Evolutionary conservation across 2,888 invertebrate species (phyloP).

Genomic region (Mimachlamys varia): DNA sequence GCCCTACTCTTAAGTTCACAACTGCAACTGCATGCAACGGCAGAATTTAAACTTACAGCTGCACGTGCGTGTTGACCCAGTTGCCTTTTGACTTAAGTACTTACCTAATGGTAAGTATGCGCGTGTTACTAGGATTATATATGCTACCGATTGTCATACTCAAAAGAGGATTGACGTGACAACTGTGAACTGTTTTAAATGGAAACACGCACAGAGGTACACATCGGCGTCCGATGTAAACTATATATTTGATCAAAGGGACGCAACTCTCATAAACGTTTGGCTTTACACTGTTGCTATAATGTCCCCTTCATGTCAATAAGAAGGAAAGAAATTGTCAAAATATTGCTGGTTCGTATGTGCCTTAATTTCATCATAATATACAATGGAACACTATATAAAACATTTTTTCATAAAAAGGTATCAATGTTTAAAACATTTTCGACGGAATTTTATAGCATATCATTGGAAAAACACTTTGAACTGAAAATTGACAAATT

Average conservation of each 20-base stretch:
- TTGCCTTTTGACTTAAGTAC: not conserved
- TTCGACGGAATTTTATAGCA: no score
- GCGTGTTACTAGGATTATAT: not conserved
- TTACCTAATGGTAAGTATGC: not conserved
- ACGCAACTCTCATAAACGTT: not conserved
- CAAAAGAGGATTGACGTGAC: not conserved
- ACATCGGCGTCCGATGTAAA: not conserved
- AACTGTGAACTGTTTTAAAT: not conserved
- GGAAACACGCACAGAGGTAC: no score
- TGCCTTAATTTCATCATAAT: no score
- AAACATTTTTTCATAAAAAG: no score
- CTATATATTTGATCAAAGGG: not conserved
- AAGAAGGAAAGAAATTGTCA: no score
- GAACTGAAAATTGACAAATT: no score
- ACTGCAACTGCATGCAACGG: not conserved
- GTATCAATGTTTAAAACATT: no score
- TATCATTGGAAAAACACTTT: no score
- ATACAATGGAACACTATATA: no score
- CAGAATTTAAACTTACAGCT: not conserved
- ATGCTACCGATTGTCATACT: not conserved
- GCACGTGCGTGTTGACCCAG: not conserved
- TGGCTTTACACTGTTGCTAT: no score
- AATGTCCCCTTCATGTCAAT: no score
- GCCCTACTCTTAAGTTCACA: not conserved
- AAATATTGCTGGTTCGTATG: no score